phyloP scores from a whole-genome alignment of 2,797 vertebrate genomes.

The Alosa sapidissima region DNA sequence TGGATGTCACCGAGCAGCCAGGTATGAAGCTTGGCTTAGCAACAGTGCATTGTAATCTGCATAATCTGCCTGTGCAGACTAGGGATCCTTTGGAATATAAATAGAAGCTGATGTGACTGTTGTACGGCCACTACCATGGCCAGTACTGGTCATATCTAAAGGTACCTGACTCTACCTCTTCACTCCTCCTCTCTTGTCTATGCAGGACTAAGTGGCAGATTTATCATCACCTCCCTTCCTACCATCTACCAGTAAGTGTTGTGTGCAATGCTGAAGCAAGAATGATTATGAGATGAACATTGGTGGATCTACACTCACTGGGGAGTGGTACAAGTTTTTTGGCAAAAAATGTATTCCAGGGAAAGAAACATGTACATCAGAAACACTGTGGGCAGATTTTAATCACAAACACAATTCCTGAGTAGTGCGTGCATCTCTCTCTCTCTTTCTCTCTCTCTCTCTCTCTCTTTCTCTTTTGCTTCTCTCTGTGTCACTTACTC shows the following conservation, averaged over 20 bases:
- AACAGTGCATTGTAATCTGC: constrained; percentile 4
- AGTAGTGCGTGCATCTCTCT: neutral
- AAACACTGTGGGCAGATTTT: neutral
- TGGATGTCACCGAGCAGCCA: constrained; percentile 95
- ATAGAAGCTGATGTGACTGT: constrained; percentile 28
- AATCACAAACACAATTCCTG: neutral
- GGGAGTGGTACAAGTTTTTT: neutral
- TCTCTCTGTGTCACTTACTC: neutral
- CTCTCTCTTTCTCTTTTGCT: too few relatives aligned
- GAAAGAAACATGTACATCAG: neutral
- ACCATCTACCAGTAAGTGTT: constrained; percentile 95
- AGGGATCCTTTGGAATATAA: neutral
- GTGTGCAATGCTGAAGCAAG: neutral
- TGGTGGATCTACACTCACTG: neutral
- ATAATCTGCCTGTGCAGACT: constrained; percentile 7
- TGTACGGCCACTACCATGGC: neutral
- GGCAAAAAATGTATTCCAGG: neutral
- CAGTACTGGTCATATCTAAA: neutral
- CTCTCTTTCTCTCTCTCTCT: neutral
- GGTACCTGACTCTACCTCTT: neutral
- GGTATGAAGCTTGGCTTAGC: constrained; percentile 67
- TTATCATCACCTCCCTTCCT: constrained; percentile 95
- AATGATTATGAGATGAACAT: neutral
- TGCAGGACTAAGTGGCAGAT: constrained; percentile 91
- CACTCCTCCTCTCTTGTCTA: constrained; percentile 39